Base-by-base conservation (phyloP, 2,797 vertebrate species). In the Muraenolepis orangiensis region DNA sequence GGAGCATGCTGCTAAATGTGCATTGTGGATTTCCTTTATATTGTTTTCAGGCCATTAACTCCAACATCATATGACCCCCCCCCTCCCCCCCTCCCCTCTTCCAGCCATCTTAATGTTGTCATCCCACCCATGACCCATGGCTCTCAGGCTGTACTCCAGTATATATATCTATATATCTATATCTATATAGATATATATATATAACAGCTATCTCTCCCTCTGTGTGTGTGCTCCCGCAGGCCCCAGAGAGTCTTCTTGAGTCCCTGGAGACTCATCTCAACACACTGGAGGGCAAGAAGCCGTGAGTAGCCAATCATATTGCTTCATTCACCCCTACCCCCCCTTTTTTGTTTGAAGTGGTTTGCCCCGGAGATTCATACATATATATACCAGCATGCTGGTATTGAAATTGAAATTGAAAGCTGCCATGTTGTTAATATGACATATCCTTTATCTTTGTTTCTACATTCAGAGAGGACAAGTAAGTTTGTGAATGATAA, bases 241-340 rank as follows among this genome's bases (percentile, higher is more conserved):
- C 98, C 86, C 98, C 98, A 32, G 97, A 97, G 91, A 99, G 98
- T 92, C 96, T 99, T 80, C 94, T 99, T 91, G 97, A 98, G 90
- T 98, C 98, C 42, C 93, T 99, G 86, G 98, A 99, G 88, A 98
- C 98, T 32, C 98, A 99, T 89, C 94, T 99, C 84, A 98, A 98
- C 90, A 98, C 95, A n/a, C 93, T 99, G 89, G 98, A 99, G 91
- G 97, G 97, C 76, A 99, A 96, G 88, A 98, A 99, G 90, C 93
- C 95, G 98, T 98, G 87, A 93, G 94, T 92, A 68, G 18, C 36
- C 72, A 10, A 28, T 72, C 28, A 6, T 0, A 71, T 38, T 32
- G 10, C 13, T 57, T 72, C 5, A 30, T 8, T 12, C 26, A 20
- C 16, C 1, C 66, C 20, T 20, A 70, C 23, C 12, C 28, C 1